A percentile compares a stretch with the other conserved stretches of the same genome.
These are phyloP conservation scores for Hemibagrus guttatus DNA, from an alignment of 2,797 vertebrate genomes.

Conservation along the genomic window DNA sequence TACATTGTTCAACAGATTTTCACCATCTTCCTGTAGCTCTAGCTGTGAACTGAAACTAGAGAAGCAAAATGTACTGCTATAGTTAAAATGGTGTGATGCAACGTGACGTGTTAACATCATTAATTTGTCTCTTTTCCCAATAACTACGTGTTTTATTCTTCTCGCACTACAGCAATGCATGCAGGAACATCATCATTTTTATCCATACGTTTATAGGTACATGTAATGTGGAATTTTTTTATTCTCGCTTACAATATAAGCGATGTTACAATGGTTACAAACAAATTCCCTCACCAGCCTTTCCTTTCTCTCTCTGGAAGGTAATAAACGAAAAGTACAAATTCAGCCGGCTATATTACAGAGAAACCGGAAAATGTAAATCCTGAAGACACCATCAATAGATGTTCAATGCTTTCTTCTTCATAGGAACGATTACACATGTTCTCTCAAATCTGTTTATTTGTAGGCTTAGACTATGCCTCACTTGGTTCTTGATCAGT, in stretches of 20 bases:
- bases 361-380: not conserved
- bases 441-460: not conserved
- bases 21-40: not conserved
- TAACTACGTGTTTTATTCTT: not conserved
- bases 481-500: not conserved
- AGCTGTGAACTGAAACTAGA: not conserved
- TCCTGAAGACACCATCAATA: not conserved
- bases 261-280: not conserved
- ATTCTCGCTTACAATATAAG: not conserved
- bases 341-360: not conserved
- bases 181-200: not conserved
- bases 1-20: not conserved
- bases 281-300: no score
- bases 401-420: no score
- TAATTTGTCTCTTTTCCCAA: not conserved
- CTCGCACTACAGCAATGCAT: not conserved
- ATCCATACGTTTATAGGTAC: not conserved
- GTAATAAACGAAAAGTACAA: no score
- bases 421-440: not conserved
- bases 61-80: not conserved
- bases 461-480: not conserved
- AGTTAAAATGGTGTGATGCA: not conserved
- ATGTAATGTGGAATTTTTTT: not conserved
- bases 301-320: no score
- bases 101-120: not conserved